These are phyloP conservation scores for Lomographa bimaculata DNA, from an alignment of 2,888 invertebrate genomes.

Conservation along the genomic window DNA sequence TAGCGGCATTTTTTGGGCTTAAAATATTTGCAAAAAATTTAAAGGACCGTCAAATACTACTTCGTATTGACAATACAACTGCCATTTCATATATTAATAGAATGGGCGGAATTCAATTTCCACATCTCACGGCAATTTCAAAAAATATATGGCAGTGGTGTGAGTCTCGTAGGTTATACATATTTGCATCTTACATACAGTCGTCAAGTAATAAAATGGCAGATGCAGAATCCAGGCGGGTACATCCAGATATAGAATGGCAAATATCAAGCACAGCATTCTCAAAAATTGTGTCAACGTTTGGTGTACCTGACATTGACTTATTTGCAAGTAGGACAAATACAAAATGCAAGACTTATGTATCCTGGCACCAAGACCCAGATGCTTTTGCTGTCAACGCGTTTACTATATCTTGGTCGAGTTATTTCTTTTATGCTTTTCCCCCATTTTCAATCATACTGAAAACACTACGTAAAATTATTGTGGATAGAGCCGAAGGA, in stretches of 20 bases:
- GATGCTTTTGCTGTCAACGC: conserved; percentile 5
- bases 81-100: not conserved
- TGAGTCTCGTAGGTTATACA: not conserved
- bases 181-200: conserved; percentile 3
- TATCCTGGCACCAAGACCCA: conserved; percentile 8
- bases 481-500: conserved; percentile 1
- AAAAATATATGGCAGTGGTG: conserved; percentile 9
- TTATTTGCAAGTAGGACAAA: conserved; percentile 1
- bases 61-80: not conserved
- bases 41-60: not conserved
- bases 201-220: conserved; percentile 1
- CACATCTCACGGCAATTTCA: too few species aligned
- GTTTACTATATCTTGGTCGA: conserved; percentile 6
- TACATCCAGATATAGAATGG: conserved; percentile 12
- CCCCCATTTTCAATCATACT: conserved; percentile 7
- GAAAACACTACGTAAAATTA: conserved; percentile 9
- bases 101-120: not conserved
- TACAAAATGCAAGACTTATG: not conserved
- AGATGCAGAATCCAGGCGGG: conserved; percentile 3
- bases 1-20: not conserved
- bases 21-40: not conserved
- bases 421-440: conserved; percentile 5
- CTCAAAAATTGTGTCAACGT: not conserved
- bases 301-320: conserved; percentile 1
- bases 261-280: not conserved